Base-by-base conservation (phyloP, 2,888 invertebrate species). In the Leptothorax acervorum region DNA sequence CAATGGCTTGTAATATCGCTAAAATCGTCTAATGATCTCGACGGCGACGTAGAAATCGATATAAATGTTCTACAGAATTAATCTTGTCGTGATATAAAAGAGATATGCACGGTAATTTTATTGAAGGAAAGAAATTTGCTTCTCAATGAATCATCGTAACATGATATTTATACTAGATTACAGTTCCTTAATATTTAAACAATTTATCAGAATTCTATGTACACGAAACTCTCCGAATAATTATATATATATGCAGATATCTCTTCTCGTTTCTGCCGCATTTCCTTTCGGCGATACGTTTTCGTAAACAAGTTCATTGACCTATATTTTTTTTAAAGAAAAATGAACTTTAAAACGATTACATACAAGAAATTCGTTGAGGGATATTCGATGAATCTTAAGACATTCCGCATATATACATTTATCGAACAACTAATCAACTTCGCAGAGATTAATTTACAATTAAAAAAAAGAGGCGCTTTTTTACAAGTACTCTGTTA, bases 401-500 rank as follows among this genome's bases (percentile, higher is more conserved):
- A 74, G 68, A 68, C 73, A 68, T 62, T 31, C 62, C 18, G 9
- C 15, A 66, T 66, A 28, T 28, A 66, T 48, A 39, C 23, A 78
- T 62, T 68, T 39, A 75, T 45, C 4, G 48, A 28, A 73, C 48
- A 81, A 86, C 63, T 78, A 74, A 85, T 68, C 68, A 75, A 84
- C 76, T 63, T 75, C 62, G 63, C 66, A 66, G 68, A 82, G 76
- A 65, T 85, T 78, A 83, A 88, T 85, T 65, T 89, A 89, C 85
- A 87, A 88, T 84, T n/a, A 53, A 53, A 55, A 89, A 84, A 83
- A 81, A 70, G 53, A 60, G 63, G n/a, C 65, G 82, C 73, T 85
- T 88, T 85, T 89, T 85, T 86, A 90, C 84, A 90, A 85, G 82
- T 82, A 81, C 28, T 73, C 84, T 70, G 4, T 88, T 85, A 89